Evolutionary conservation across 2,113 vertebrate species (phyloP).

Genomic region (Macquaria australasica): DNA sequence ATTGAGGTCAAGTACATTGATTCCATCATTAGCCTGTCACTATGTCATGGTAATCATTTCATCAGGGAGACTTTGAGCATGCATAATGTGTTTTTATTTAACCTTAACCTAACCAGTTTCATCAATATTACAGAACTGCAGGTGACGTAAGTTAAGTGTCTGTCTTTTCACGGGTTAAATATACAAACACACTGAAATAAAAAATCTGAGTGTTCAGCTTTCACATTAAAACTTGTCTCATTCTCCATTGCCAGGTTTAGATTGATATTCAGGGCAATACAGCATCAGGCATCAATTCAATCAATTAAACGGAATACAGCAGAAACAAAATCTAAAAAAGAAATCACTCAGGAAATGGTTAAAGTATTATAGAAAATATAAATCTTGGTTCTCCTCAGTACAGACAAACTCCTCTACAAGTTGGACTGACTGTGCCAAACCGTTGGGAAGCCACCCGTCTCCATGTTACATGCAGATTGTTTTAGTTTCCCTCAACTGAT

Average conservation of each 20-base stretch:
- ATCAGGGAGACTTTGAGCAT: no score
- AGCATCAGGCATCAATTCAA: no score
- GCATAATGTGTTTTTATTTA: background rate
- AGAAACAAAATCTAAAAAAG: background rate
- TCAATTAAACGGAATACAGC: background rate
- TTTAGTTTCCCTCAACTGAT: background rate
- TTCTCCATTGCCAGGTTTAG: no score
- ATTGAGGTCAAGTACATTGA: background rate
- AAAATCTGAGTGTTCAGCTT: background rate
- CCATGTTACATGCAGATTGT: slow-evolving; percentile 8
- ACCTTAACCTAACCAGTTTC: background rate
- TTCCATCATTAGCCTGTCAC: background rate
- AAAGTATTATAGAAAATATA: background rate
- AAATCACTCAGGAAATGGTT: background rate
- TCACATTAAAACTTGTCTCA: background rate
- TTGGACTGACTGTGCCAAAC: background rate
- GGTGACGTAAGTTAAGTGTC: no score
- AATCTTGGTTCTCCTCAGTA: background rate
- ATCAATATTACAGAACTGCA: no score
- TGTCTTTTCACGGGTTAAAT: no score
- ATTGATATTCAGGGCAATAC: no score
- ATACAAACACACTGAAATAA: background rate
- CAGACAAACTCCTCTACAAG: background rate
- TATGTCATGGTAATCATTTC: no score
- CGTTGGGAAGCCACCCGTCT: background rate